Evolutionary conservation across 2,797 vertebrate species (phyloP), one percentile per base, ranked within the genome.

Genomic region (Hylomyscus alleni): DNA sequence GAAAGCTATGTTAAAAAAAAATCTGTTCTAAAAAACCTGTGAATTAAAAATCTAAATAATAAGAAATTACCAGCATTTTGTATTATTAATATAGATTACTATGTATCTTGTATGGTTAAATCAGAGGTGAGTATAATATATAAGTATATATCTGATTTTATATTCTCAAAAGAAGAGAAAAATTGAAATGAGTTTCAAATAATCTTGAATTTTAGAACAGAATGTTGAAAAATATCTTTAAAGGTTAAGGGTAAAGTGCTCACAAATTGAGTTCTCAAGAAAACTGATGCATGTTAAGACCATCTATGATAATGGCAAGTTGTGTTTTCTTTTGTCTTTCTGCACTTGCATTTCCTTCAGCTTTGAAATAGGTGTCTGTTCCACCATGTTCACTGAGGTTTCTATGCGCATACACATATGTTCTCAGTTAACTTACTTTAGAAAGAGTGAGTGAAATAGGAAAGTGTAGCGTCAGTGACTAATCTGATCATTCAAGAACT

Each of bases 171-270:
- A 22, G 13, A 85, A 91, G 89, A 85, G 24, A 62, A 86, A 50
- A 26, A 81, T 2, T 81, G 26, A 90, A 11, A 14, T 56, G 89
- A 82, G 26, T 40, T 37, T 56, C 20, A 85, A 86, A 54, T 82
- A 73, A 77, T 77, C 60, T 12, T 40, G 9, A 85, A 91, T 92
- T 92, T 81, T 56, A 89, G 58, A 65, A 85, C 20, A 5, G 9
- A 90, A 72, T 77, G 56, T 37, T 92, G 29, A 93, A 90, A 4
- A 2, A 20, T 52, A 72, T 52, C n/a, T 94, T 65, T 95, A 92
- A 31, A 72, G 67, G 92, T 90, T 22, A 90, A 24, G 10, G 10
- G 13, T 89, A 83, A 22, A 77, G 34, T 93, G 65, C 29, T 50
- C 3, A 62, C 44, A 44, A 96, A 73, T 78, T 92, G 85, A 82